Base-by-base conservation (phyloP, 2,888 invertebrate genomes). In the Megaustenia siamemsis region DNA sequence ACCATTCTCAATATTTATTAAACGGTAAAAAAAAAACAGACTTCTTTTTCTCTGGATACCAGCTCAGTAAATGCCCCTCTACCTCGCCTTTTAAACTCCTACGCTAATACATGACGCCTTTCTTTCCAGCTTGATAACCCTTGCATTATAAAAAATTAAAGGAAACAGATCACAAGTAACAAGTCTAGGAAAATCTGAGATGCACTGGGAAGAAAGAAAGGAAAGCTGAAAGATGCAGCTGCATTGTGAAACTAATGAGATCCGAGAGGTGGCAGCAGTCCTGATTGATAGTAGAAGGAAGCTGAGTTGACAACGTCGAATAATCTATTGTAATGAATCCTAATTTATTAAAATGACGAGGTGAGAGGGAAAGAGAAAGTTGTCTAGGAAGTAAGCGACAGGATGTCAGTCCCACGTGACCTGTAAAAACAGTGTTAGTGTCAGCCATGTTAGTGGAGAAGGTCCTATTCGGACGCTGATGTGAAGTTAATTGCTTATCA, bases 401-500 rank as follows among this genome's bases (percentile, higher is more conserved):
- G 63, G 63, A 60, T 32, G 32, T 28, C n/a, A 3, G 28, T 63
- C 63, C 63, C 63, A 2, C 32, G 1, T 10, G 63, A 32, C 28
- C 35, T 32, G 1, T 28, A 63, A 1, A 63, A 63, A 60, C 60
- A 28, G 21, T 71, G 71, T 40, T 40, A 40, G 32, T 49, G 75
- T 49, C 28, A 75, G 77, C 28, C 5, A 32, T 53, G 60, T 38
- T 60, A 35, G 77, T 77, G 3, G 28, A 45, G 60, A 32, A n/a
- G n/a, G 43, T n/a, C 63, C 6, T 35, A 24, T 66, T 38, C 66
- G 32, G 28, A 40, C 28, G 32, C 28, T 79, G 40, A 66, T 43
- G 66, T 60, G 79, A 66, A 79, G 66, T 66, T 66, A 45, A 79
- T 43, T 43, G 66, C 66, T 79, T 45, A 66, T 79, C 66, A 45